A percentile compares a stretch with the other conserved stretches of the same genome.
Evolutionary conservation across 2,113 vertebrate species (phyloP).

Genomic region (Lethenteron camtschaticum): DNA sequence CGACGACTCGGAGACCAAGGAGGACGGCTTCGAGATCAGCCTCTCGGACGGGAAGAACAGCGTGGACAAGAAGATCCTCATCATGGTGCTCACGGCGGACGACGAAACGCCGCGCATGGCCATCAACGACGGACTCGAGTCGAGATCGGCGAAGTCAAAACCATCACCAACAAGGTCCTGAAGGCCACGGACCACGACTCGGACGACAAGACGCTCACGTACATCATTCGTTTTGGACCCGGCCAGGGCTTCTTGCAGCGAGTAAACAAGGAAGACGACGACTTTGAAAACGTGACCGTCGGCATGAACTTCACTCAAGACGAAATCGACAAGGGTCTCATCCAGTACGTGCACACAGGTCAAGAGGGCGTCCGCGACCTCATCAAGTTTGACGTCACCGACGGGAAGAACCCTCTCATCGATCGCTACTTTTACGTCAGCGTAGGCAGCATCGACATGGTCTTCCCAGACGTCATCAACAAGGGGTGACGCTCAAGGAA

Average conservation of each 20-base stretch:
- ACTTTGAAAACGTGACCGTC: slow-evolving; percentile 19
- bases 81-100: slow-evolving; percentile 21
- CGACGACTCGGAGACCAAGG: slow-evolving; percentile 22
- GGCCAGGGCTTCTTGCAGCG: slow-evolving; percentile 29
- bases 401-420: slow-evolving; percentile 21
- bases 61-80: slow-evolving; percentile 17
- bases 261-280: slow-evolving; percentile 24
- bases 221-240: slow-evolving; percentile 18
- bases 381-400: slow-evolving; percentile 27
- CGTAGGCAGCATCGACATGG: slow-evolving; percentile 14
- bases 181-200: slow-evolving; percentile 25
- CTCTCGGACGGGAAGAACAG: slow-evolving; percentile 21
- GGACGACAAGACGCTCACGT: slow-evolving; percentile 20
- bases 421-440: slow-evolving; percentile 20
- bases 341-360: slow-evolving; percentile 18
- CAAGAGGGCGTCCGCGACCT: slow-evolving; percentile 19
- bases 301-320: slow-evolving; percentile 27
- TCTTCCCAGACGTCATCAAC: slow-evolving; percentile 21
- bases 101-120: slow-evolving; percentile 20
- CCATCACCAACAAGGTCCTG: slow-evolving; percentile 18
- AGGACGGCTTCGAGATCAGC: slow-evolving; percentile 23
- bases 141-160: slow-evolving; percentile 18
- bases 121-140: slow-evolving; percentile 19
- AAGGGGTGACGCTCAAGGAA: slow-evolving; percentile 21
- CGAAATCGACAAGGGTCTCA: slow-evolving; percentile 21